Evolutionary conservation across 2,797 vertebrate species (phyloP).

Genomic region (Nothura maculosa): DNA sequence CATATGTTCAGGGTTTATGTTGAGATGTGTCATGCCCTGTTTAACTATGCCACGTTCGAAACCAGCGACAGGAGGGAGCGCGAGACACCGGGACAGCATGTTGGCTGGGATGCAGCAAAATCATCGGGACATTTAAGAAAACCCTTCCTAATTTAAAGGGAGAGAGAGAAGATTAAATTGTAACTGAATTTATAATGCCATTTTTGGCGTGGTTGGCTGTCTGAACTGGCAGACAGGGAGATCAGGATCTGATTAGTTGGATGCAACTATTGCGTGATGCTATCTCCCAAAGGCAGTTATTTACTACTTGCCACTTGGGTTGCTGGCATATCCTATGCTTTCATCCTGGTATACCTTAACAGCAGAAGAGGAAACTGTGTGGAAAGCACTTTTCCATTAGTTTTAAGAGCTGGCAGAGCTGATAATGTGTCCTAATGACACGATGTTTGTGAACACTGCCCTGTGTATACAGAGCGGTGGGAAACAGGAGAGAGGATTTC

Average conservation of each 20-base stretch:
- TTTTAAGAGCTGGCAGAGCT: conserved; percentile 13
- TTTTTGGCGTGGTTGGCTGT: not conserved
- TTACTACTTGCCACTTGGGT: conserved; percentile 14
- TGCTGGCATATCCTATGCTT: not conserved
- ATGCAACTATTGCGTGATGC: not conserved
- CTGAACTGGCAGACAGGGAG: not conserved
- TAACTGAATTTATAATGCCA: not conserved
- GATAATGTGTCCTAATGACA: not conserved
- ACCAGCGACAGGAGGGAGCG: not conserved
- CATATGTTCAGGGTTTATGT: not conserved
- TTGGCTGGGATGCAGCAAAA: not conserved
- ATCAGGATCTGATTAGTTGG: not conserved
- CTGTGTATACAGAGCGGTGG: not conserved
- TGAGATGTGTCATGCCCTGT: not conserved
- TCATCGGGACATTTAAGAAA: not conserved
- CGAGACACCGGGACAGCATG: fast-evolving
- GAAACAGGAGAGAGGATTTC: not conserved
- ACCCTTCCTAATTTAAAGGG: not conserved
- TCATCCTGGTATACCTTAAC: not conserved
- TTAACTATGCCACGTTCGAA: not conserved
- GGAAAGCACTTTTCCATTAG: conserved; percentile 28
- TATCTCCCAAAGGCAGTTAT: conserved; percentile 20
- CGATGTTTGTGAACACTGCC: not conserved
- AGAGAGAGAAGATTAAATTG: not conserved
- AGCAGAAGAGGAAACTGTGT: conserved; percentile 6